Percentiles rank a stretch among this genome's conserved stretches.
Conservation (phyloP, 2,888 invertebrate species). For the Chymomyza amoena region DNA sequence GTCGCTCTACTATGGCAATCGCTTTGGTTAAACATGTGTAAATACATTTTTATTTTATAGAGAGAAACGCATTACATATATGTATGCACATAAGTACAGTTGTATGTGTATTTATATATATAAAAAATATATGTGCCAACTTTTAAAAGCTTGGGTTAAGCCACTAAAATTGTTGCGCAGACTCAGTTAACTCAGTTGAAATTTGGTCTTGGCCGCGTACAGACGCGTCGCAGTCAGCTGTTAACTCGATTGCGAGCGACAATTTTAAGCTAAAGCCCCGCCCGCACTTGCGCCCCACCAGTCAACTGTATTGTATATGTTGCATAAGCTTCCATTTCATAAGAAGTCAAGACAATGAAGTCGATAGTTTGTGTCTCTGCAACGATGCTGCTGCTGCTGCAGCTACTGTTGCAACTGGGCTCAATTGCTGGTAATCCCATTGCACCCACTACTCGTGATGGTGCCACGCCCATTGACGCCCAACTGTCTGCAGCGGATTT, state of each 20-base stretch:
- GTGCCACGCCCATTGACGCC: slow-evolving; percentile 65
- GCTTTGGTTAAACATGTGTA: not conserved
- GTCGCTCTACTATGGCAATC: not conserved
- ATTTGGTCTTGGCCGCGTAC: slow-evolving; percentile 47
- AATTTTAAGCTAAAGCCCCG: not conserved
- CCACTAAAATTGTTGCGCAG: slow-evolving; percentile 62
- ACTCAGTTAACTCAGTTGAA: slow-evolving; percentile 55
- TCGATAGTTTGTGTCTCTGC: slow-evolving; percentile 3
- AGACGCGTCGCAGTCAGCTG: slow-evolving; percentile 9
- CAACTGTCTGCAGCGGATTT: slow-evolving; percentile 63
- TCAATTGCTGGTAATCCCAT: slow-evolving; percentile 32
- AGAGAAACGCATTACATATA: no score
- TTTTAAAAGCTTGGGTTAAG: slow-evolving; percentile 44
- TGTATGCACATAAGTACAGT: not conserved
- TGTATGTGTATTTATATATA: not conserved
- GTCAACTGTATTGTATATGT: not conserved
- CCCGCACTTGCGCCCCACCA: not conserved
- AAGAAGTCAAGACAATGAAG: slow-evolving; percentile 35
- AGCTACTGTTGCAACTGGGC: slow-evolving; percentile 9
- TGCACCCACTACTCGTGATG: slow-evolving; percentile 58
- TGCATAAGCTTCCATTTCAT: slow-evolving; percentile 32
- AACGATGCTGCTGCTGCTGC: slow-evolving; percentile 16
- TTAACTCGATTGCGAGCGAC: not conserved
- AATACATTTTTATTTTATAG: not conserved
- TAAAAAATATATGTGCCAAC: slow-evolving; percentile 23